Conservation (phyloP, 2,888 invertebrate species). For the Prosopocoilus inquinatus region DNA sequence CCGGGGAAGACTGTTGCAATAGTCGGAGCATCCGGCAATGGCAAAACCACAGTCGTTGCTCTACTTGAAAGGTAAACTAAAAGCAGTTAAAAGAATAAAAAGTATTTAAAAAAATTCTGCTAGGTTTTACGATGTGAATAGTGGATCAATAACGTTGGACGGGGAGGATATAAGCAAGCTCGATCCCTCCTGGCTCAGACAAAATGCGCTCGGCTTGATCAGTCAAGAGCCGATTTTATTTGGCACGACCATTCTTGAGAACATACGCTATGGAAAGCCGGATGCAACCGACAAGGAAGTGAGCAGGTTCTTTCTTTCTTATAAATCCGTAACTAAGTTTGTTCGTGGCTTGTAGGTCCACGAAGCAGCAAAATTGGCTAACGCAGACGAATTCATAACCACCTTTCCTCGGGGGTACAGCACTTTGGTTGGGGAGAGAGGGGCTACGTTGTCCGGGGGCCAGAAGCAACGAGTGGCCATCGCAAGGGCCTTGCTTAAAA, state of each 20-base stretch:
- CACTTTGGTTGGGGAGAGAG: conserved; percentile 87
- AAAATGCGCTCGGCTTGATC: conserved; percentile 80
- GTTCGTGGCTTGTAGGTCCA: conserved; percentile 57
- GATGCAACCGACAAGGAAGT: conserved; percentile 70
- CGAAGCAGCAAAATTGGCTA: conserved; percentile 80
- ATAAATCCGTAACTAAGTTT: neutral
- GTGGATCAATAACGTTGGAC: conserved; percentile 74
- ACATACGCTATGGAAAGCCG: conserved; percentile 86
- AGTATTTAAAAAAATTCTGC: conserved; percentile 16
- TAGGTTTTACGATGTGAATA: conserved; percentile 79
- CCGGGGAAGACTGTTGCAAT: conserved; percentile 89
- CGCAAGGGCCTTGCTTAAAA: conserved; percentile 88
- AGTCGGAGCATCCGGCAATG: conserved; percentile 91
- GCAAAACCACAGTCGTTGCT: conserved; percentile 90
- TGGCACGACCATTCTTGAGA: conserved; percentile 87
- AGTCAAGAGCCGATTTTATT: conserved; percentile 94
- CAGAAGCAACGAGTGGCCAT: conserved; percentile 95
- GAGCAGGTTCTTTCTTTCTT: conserved; percentile 9
- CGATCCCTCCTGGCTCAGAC: conserved; percentile 83
- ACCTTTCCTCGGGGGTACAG: conserved; percentile 80
- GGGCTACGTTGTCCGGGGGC: conserved; percentile 89
- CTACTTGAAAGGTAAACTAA: conserved; percentile 73
- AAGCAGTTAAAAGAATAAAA: neutral
- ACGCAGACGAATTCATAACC: conserved; percentile 87
- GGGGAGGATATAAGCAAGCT: conserved; percentile 67